phyloP scores from a whole-genome alignment of 2,113 vertebrate species.

The Dasyornis broadbenti region DNA sequence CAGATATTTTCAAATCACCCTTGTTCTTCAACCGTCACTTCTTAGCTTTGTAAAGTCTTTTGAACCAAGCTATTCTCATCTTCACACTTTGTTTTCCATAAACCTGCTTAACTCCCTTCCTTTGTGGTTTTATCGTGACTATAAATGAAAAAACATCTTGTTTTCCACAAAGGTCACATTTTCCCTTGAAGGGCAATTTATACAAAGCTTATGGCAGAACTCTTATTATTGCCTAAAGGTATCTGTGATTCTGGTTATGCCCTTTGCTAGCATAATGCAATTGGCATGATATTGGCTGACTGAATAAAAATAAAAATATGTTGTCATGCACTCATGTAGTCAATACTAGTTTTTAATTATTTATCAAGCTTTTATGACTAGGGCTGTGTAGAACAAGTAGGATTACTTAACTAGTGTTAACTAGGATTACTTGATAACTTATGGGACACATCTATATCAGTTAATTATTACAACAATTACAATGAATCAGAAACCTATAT shows the following conservation, averaged over 20 bases:
- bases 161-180: background rate
- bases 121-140: background rate
- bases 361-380: background rate
- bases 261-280: background rate
- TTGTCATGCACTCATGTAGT: background rate
- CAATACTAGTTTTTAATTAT: background rate
- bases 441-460: fast-evolving
- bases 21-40: background rate
- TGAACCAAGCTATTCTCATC: background rate
- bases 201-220: background rate
- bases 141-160: background rate
- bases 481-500: background rate
- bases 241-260: background rate
- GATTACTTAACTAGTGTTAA: no score
- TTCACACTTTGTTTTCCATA: background rate
- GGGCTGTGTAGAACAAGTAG: background rate
- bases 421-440: background rate
- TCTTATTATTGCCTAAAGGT: background rate
- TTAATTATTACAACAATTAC: background rate
- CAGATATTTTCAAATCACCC: background rate
- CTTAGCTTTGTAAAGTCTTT: background rate
- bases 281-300: background rate
- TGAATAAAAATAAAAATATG: background rate
- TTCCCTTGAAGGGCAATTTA: background rate
- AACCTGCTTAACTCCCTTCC: background rate